A percentile compares a stretch with the other conserved stretches of the same genome.
Evolutionary conservation across 2,797 vertebrate species (phyloP).

Genomic region (Pantherophis alleghaniensis): DNA sequence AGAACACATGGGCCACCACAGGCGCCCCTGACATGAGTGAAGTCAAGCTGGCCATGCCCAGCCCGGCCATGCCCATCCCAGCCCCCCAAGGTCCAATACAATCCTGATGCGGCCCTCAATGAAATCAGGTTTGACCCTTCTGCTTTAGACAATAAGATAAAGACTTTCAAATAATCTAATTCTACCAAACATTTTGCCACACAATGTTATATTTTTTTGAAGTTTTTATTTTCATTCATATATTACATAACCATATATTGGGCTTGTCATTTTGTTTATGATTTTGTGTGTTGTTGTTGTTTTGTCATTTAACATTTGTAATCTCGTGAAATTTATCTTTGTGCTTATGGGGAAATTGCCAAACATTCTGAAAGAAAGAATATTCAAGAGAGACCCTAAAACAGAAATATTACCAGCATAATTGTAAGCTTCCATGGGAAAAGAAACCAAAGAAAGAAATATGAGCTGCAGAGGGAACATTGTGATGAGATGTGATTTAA

Average conservation of each 20-base stretch:
- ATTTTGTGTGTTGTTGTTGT: neutral
- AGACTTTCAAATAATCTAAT: neutral
- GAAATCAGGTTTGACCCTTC: too few species aligned
- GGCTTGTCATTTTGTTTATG: neutral
- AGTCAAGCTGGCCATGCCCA: too few species aligned
- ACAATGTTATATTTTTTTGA: neutral
- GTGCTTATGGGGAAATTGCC: neutral
- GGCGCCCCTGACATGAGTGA: too few species aligned
- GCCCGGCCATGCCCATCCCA: too few species aligned
- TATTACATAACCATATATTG: neutral
- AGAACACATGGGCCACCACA: too few species aligned
- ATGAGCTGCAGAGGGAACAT: neutral
- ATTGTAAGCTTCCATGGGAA: neutral
- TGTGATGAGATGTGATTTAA: neutral
- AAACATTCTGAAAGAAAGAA: neutral
- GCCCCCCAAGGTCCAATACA: too few species aligned
- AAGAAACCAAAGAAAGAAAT: neutral
- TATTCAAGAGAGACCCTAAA: neutral
- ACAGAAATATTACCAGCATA: neutral
- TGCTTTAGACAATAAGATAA: too few species aligned
- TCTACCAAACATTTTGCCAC: neutral
- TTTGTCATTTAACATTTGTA: neutral
- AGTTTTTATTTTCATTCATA: neutral
- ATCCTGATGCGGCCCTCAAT: too few species aligned
- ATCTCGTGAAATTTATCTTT: neutral